Evolutionary conservation across 23 tunicate species (phyloP), one percentile per base, ranked within the genome.

Genomic region (Styela clava): DNA sequence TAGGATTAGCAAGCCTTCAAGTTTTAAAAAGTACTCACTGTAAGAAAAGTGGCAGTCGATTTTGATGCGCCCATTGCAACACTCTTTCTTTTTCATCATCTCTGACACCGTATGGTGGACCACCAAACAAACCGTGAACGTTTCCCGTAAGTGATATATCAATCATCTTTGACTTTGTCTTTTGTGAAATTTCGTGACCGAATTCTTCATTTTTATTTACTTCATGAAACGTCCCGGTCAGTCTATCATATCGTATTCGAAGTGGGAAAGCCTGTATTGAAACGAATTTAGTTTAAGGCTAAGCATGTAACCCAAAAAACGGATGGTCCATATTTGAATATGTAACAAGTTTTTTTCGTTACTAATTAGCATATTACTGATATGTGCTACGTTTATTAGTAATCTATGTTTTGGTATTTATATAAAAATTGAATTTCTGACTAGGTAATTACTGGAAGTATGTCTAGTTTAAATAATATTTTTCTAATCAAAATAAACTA

Each of bases 171-270:
- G 81, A 22, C 36, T 25, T 2, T 27, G 64, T 20, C 16, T 1
- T 33, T 27, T 26, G 7, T 26, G 65, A 23, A 52, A 12, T 52
- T 52, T 21, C 27, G 9, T 51, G 62, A 1, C 16, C 25, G n/a
- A 22, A n/a, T 23, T 0, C 68, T 27, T 16, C 84, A n/a, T 31
- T 86, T 86, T 91, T 85, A 61, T 85, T 81, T 7, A 82, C 19
- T 33, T 91, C 87, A 52, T 91, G 97, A 62, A 91, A 91, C 0
- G 97, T 85, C 16, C 97, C 97, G 20, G 97, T 91, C 22, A 91
- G 82, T 9, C 97, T 82, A 68, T 88, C 82, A 84, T 91, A 91
- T 34, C 90, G 84, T 2, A 91, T 61, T 7, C 79, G 81, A 31
- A 81, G 84, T 12, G 97, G 97, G 68, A 91, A 91, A 3, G 97